phyloP scores from a whole-genome alignment of 2,113 vertebrate species.

The Mungos mungo region DNA sequence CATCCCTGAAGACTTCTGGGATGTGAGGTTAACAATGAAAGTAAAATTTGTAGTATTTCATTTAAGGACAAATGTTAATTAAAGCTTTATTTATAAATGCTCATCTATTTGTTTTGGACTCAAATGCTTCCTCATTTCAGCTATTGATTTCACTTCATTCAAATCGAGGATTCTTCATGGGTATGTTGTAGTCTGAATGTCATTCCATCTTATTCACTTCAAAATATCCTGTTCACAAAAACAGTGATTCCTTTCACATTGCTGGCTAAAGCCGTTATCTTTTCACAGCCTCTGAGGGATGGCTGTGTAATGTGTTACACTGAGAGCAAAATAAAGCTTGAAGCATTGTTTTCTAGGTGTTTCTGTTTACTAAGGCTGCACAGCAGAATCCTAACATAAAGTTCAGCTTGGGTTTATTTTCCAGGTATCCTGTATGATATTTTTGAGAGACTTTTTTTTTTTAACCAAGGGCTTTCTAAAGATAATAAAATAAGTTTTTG shows the following conservation, averaged over 20 bases:
- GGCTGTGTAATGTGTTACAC: background rate
- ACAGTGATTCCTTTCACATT: background rate
- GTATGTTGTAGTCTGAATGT: background rate
- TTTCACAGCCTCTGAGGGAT: background rate
- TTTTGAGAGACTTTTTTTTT: background rate
- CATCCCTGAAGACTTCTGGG: slow-evolving; percentile 25
- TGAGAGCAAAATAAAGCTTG: background rate
- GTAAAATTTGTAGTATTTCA: slow-evolving; percentile 39
- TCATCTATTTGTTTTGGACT: slow-evolving; percentile 12
- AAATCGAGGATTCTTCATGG: background rate
- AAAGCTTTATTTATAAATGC: slow-evolving; percentile 47
- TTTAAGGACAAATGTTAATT: slow-evolving; percentile 62
- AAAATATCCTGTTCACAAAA: background rate
- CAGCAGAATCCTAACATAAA: background rate
- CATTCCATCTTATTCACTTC: slow-evolving; percentile 6
- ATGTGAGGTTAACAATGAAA: slow-evolving; percentile 61
- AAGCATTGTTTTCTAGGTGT: background rate
- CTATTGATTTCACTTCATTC: slow-evolving; percentile 34
- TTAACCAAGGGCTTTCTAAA: slow-evolving; percentile 7
- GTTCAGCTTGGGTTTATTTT: background rate
- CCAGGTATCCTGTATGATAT: background rate
- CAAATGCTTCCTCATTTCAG: background rate
- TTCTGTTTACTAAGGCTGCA: slow-evolving; percentile 2
- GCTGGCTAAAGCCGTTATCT: background rate
- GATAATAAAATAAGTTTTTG: slow-evolving; percentile 8